Evolutionary conservation across 2,888 invertebrate species (phyloP).

Genomic region (Hypsopygia costalis): DNA sequence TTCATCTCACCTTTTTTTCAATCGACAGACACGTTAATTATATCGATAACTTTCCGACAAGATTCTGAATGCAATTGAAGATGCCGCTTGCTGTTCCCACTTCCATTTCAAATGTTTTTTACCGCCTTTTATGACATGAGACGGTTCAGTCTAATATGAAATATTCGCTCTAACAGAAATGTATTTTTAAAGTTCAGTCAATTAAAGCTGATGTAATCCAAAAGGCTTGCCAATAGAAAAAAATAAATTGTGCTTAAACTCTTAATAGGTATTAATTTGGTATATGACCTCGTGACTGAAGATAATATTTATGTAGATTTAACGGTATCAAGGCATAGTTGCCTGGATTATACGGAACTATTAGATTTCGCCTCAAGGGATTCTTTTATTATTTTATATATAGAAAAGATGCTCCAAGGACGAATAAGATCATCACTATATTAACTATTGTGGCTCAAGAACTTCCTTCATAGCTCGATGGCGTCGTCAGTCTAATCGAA

Average conservation of each 20-base stretch:
- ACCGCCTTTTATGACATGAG: background rate
- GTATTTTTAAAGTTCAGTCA: background rate
- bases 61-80: background rate
- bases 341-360: background rate
- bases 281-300: slow-evolving; percentile 1
- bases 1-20: slow-evolving; percentile 1
- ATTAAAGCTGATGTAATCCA: slow-evolving; percentile 6
- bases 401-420: too few species aligned
- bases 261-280: slow-evolving; percentile 7
- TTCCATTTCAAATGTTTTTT: background rate
- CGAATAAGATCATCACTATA: too few species aligned
- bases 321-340: background rate
- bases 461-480: too few species aligned
- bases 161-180: background rate
- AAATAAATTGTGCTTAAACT: slow-evolving; percentile 1
- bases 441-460: too few species aligned
- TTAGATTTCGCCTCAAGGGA: background rate
- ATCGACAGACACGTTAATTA: slow-evolving; percentile 21
- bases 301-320: slow-evolving; percentile 6
- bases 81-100: background rate
- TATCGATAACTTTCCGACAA: slow-evolving; percentile 11
- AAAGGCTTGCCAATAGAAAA: background rate
- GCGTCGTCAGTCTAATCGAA: too few species aligned
- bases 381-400: too few species aligned
- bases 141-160: background rate